Evolutionary conservation across 2,888 invertebrate species (phyloP), one percentile per base, ranked within the genome.

Genomic region (Mechanitis messenoides): DNA sequence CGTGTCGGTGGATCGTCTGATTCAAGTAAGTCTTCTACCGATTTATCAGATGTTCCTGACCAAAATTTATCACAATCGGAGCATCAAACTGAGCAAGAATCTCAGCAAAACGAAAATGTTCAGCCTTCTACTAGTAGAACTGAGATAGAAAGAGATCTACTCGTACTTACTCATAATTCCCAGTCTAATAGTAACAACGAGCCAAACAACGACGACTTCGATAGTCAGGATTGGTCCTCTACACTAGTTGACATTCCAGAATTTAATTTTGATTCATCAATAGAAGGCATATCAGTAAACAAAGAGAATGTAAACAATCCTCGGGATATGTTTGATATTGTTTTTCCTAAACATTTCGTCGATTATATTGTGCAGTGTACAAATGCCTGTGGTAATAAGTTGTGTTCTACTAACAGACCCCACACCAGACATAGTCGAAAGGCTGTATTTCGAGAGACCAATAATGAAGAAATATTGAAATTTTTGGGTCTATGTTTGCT

Each of bases 211-310:
- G 45, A 60, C 53, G 56, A 55, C 56, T 62, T 58, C 46, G 46
- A 53, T 59, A 61, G 61, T 47, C 53, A 61, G 54, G 59, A 59
- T 55, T 61, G 64, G 59, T 64, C 59, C 55, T 57, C 55, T 57
- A 64, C 64, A 57, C 50, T 61, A 57, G 54, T 55, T 64, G 64
- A 65, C 53, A 60, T 65, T 56, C 62, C 65, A 58, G 62, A 62
- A 46, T 65, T 65, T 58, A 60, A 65, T 60, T 65, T 62, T 60
- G 65, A 65, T 65, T 58, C 57, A 58, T 60, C 61, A 53, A 47
- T 55, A 53, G 45, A 58, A 55, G 60, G 64, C 58, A 65, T 62
- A 58, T 50, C 57, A 57, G 60, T 63, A 63, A 63, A 63, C 56
- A 56, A 42, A 45, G 60, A 60, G 50, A 56, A 60, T 53, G 53